A percentile compares a stretch with the other conserved stretches of the same genome.
These are phyloP conservation scores for Poecilus cupreus DNA, from an alignment of 2,888 invertebrate genomes.

Conservation along the genomic window DNA sequence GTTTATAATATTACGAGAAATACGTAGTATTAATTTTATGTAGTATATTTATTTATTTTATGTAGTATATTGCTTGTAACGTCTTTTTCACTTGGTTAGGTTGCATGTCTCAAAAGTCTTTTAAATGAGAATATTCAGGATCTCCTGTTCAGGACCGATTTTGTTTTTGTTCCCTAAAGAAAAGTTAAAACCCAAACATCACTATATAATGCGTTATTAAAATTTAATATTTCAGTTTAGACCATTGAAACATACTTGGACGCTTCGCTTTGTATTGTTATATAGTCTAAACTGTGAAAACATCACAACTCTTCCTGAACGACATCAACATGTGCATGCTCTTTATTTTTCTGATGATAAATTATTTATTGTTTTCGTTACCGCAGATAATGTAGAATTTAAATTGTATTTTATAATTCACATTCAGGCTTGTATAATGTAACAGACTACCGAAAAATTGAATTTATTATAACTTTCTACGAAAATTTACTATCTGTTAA, in stretches of 20 bases:
- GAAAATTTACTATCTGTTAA: too few species aligned
- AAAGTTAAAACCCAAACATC: conserved; percentile 62
- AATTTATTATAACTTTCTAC: too few species aligned
- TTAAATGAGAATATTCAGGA: neutral
- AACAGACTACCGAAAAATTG: too few species aligned
- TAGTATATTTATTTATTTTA: too few species aligned
- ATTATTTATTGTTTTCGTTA: neutral
- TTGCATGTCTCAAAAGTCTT: too few species aligned
- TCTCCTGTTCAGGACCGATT: too few species aligned
- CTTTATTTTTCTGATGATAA: neutral
- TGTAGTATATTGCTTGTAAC: too few species aligned
- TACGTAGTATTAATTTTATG: too few species aligned
- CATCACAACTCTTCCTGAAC: conserved; percentile 51
- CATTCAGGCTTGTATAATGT: too few species aligned
- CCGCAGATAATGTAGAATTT: neutral
- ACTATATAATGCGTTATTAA: conserved; percentile 63
- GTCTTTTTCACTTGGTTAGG: too few species aligned
- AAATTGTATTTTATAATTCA: too few species aligned
- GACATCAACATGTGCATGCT: conserved; percentile 59
- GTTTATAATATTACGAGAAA: too few species aligned
- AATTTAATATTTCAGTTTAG: conserved; percentile 62
- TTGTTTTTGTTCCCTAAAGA: conserved; percentile 47
- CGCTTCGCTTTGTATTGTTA: conserved; percentile 60
- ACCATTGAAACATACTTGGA: conserved; percentile 61
- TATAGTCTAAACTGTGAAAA: conserved; percentile 60